A percentile compares a stretch with the other conserved stretches of the same genome.
phyloP scores from a whole-genome alignment of 1,140 invertebrate species.

The Drosophila kohkoa region DNA sequence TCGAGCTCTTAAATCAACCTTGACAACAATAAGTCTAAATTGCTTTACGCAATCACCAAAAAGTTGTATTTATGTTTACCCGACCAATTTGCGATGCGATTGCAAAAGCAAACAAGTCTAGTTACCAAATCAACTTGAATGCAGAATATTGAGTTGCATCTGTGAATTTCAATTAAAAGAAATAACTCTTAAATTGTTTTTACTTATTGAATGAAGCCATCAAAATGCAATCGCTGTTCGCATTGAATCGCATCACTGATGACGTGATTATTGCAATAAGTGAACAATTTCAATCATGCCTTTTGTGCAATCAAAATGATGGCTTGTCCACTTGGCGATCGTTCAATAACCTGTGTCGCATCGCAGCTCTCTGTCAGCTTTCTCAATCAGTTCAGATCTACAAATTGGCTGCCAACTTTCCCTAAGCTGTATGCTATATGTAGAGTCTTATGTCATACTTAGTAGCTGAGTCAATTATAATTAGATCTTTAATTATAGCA shows the following conservation, averaged over 20 bases:
- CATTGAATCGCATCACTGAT: slow-evolving; percentile 38
- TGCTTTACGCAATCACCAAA: slow-evolving; percentile 29
- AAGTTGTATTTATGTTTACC: neutral
- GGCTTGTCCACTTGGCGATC: slow-evolving; percentile 24
- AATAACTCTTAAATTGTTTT: slow-evolving; percentile 9
- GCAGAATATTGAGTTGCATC: neutral
- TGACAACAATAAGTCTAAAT: slow-evolving; percentile 45
- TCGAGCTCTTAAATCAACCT: slow-evolving; percentile 48
- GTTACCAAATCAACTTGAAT: slow-evolving; percentile 1
- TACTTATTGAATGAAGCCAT: slow-evolving; percentile 20
- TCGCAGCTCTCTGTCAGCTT: slow-evolving; percentile 17
- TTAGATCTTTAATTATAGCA: slow-evolving; percentile 64
- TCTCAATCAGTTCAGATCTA: slow-evolving; percentile 28
- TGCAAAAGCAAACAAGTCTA: neutral
- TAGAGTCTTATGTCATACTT: slow-evolving; percentile 21
- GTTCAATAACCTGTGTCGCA: slow-evolving; percentile 26
- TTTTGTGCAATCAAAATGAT: slow-evolving; percentile 33
- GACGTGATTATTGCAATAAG: slow-evolving; percentile 28
- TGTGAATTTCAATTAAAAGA: neutral
- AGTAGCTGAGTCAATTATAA: slow-evolving; percentile 41
- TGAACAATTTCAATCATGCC: slow-evolving; percentile 41
- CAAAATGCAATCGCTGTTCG: slow-evolving; percentile 20
- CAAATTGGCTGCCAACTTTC: slow-evolving; percentile 52
- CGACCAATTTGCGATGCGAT: neutral
- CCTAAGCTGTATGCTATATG: slow-evolving; percentile 1